A percentile compares a stretch with the other conserved stretches of the same genome.
These are phyloP conservation scores for Caenorhabditis virilis DNA, from an alignment of 2,888 invertebrate species.

Conservation along the genomic window DNA sequence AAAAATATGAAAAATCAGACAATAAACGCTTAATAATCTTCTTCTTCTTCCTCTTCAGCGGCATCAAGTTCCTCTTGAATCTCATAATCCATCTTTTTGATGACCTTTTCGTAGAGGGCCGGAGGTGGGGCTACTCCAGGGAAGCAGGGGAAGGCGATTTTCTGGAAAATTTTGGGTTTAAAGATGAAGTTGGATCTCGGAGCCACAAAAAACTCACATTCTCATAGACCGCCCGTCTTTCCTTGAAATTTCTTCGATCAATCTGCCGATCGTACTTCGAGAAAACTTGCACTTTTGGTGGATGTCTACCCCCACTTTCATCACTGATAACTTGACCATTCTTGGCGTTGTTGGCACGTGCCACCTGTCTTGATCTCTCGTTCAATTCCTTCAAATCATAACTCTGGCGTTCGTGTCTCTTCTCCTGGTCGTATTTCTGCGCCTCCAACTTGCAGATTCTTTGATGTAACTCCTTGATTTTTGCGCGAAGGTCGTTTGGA, in stretches of 20 bases:
- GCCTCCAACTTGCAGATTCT: conserved; percentile 67
- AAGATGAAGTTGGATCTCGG: no score
- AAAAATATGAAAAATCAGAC: not conserved
- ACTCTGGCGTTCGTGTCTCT: conserved; percentile 67
- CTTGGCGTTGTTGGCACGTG: conserved; percentile 58
- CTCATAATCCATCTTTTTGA: conserved; percentile 47
- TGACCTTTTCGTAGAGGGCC: conserved; percentile 51
- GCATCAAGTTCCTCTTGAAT: conserved; percentile 42
- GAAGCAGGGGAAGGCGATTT: conserved; percentile 63
- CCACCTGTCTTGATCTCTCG: conserved; percentile 67
- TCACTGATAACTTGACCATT: conserved; percentile 60
- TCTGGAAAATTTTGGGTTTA: no score
- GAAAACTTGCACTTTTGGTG: conserved; percentile 91
- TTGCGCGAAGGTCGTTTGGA: conserved; percentile 57
- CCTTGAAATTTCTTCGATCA: conserved; percentile 78
- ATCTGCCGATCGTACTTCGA: conserved; percentile 98
- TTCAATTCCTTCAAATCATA: conserved; percentile 69
- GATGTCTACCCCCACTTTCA: conserved; percentile 54
- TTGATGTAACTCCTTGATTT: conserved; percentile 66
- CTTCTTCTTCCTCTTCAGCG: conserved; percentile 31
- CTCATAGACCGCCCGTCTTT: conserved; percentile 63
- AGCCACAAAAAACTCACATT: no score
- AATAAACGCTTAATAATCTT: conserved; percentile 25
- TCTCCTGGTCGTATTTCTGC: conserved; percentile 68
- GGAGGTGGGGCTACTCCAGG: conserved; percentile 67